A percentile compares a stretch with the other conserved stretches of the same genome.
phyloP scores from a whole-genome alignment of 2,888 invertebrate genomes.

The Pterostichus niger region DNA sequence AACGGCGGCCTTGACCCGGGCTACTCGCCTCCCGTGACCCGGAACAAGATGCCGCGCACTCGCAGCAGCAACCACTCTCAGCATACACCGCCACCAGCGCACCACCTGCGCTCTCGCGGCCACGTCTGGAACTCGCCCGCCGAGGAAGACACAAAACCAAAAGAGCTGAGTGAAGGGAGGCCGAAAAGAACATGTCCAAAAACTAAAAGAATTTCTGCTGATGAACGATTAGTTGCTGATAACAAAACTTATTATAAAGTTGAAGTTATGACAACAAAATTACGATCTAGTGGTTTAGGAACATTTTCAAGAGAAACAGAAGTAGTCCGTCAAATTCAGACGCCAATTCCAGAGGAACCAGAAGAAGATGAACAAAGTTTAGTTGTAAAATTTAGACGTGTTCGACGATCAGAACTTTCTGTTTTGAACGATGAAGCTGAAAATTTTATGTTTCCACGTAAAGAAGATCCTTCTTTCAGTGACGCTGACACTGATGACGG shows the following conservation, averaged over 20 bases:
- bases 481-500: slow-evolving; percentile 80
- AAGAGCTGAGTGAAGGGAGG: slow-evolving; percentile 54
- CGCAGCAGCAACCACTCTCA: slow-evolving; percentile 70
- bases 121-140: slow-evolving; percentile 75
- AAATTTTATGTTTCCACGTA: slow-evolving; percentile 90
- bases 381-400: slow-evolving; percentile 87
- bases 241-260: slow-evolving; percentile 84
- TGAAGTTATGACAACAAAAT: slow-evolving; percentile 84
- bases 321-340: slow-evolving; percentile 58
- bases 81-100: slow-evolving; percentile 72
- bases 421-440: slow-evolving; percentile 91
- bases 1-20: slow-evolving; percentile 56
- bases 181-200: slow-evolving; percentile 51
- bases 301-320: slow-evolving; percentile 46
- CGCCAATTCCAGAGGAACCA: slow-evolving; percentile 69
- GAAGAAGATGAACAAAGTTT: slow-evolving; percentile 76
- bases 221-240: slow-evolving; percentile 79
- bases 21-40: slow-evolving; percentile 65
- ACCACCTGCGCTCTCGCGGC: slow-evolving; percentile 75
- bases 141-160: slow-evolving; percentile 74
- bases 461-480: slow-evolving; percentile 81
- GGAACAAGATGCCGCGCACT: slow-evolving; percentile 71
- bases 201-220: slow-evolving; percentile 74
- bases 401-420: slow-evolving; percentile 86
- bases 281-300: slow-evolving; percentile 80